These are phyloP conservation scores for Microhierax caerulescens DNA, from an alignment of 2,797 vertebrate species.

Conservation along the genomic window DNA sequence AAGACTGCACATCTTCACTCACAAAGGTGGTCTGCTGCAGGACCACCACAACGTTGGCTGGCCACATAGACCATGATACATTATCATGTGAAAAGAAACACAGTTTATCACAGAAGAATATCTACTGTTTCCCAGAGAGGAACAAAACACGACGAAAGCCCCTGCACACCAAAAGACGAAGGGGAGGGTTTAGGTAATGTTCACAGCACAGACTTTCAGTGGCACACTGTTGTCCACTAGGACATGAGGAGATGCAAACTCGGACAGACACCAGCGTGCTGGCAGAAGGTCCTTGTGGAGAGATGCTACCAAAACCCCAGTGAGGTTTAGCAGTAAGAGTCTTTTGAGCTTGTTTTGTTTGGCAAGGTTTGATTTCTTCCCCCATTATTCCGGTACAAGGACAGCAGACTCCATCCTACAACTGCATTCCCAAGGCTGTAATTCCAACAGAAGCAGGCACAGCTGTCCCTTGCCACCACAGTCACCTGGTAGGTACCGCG, in stretches of 20 bases:
- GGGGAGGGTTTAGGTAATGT: background rate
- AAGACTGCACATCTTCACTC: background rate
- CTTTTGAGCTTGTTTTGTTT: background rate
- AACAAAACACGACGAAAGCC: background rate
- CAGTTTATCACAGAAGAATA: background rate
- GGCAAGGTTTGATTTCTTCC: background rate
- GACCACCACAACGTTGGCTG: background rate
- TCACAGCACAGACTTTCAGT: background rate
- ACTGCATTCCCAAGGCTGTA: background rate
- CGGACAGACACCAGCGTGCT: background rate
- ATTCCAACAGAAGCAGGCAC: background rate
- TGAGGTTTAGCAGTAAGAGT: fast-evolving
- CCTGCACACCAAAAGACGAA: background rate
- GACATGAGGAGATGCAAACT: fast-evolving
- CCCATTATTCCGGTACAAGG: background rate
- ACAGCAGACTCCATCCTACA: background rate
- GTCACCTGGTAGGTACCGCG: fast-evolving
- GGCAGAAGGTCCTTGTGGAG: background rate
- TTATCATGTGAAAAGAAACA: background rate
- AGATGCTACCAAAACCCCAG: background rate
- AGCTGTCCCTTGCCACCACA: background rate
- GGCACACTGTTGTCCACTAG: background rate
- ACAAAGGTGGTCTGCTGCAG: background rate
- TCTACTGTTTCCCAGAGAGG: background rate
- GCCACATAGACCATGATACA: background rate